Base-by-base conservation (phyloP, 2,888 invertebrate species). In the Hirtodrosophila confusa region DNA sequence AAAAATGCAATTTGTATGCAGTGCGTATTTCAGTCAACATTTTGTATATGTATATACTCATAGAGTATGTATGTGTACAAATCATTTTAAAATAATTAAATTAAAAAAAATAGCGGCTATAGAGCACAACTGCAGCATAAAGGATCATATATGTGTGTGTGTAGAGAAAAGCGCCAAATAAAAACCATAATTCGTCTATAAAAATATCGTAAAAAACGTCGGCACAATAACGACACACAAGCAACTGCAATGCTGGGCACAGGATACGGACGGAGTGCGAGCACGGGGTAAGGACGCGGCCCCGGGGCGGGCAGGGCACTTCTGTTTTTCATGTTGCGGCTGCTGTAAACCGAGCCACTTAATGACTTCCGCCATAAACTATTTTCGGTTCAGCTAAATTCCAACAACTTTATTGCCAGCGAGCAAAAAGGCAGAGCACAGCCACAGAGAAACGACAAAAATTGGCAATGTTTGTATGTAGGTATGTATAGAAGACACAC, bases 341-440 rank as follows among this genome's bases (percentile, higher is more conserved):
- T 84, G 86, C 84, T 84, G 82, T 85, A 86, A 85, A 84, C 84
- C 82, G 77, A 84, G 84, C 85, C 84, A 85, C 85, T 83, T 85
- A 85, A 85, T 86, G 85, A 86, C 86, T 84, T 86, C 86, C 84
- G 82, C 84, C 82, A 85, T 85, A 85, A 85, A 85, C 85, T 85
- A 85, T 85, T 85, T 86, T 86, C 82, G 82, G 82, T 85, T 84
- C 82, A 84, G 82, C 86, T 82, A 84, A 85, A 85, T 86, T 86
- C 86, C 84, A 86, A 85, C 84, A 82, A 86, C 86, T 85, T 85
- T 85, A 85, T 86, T 84, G 86, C 84, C 78, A 58, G 54, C 55
- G 62, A 60, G 57, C 67, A 69, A 64, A 67, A 68, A 78, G 69
- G 65, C 72, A 62, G 49, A 57, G 55, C 50, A 51, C 48, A 65